Percentiles rank a stretch among this genome's conserved stretches.
Evolutionary conservation across 2,113 vertebrate genomes (phyloP).

Genomic region (Trichomycterus rosablanca): DNA sequence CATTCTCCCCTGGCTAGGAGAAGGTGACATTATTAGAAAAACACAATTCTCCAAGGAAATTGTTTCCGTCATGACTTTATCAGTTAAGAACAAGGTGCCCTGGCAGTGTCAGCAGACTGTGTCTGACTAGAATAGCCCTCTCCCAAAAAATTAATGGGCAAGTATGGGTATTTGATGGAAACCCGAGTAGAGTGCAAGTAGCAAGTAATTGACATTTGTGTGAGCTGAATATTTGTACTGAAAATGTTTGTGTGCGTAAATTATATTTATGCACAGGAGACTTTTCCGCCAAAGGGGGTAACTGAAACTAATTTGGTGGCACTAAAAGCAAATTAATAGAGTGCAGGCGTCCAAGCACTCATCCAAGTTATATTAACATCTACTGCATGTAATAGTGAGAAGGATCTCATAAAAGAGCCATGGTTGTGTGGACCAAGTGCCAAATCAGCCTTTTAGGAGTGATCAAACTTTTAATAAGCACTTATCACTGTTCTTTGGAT

Average conservation of each 20-base stretch:
- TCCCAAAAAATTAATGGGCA: conserved; percentile 31
- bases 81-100: conserved; percentile 48
- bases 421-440: conserved; percentile 64
- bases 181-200: conserved; percentile 33
- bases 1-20: conserved; percentile 44
- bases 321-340: conserved; percentile 78
- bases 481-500: conserved; percentile 48
- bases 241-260: conserved; percentile 67
- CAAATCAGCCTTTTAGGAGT: conserved; percentile 54
- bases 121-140: conserved; percentile 29
- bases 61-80: conserved; percentile 45
- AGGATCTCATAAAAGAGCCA: conserved; percentile 67
- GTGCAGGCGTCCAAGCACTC: conserved; percentile 66
- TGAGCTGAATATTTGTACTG: conserved; percentile 57
- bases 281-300: conserved; percentile 62
- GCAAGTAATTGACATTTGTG: conserved; percentile 56
- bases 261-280: conserved; percentile 69
- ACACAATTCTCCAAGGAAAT: conserved; percentile 55
- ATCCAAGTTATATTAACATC: conserved; percentile 73
- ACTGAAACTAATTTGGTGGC: conserved; percentile 73
- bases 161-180: conserved; percentile 37
- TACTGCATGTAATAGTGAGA: conserved; percentile 65
- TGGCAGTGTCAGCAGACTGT: conserved; percentile 22
- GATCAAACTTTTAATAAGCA: conserved; percentile 55
- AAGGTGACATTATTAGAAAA: conserved; percentile 62